Conservation (phyloP, 2,888 invertebrate genomes). For the Spilarctia lutea region DNA sequence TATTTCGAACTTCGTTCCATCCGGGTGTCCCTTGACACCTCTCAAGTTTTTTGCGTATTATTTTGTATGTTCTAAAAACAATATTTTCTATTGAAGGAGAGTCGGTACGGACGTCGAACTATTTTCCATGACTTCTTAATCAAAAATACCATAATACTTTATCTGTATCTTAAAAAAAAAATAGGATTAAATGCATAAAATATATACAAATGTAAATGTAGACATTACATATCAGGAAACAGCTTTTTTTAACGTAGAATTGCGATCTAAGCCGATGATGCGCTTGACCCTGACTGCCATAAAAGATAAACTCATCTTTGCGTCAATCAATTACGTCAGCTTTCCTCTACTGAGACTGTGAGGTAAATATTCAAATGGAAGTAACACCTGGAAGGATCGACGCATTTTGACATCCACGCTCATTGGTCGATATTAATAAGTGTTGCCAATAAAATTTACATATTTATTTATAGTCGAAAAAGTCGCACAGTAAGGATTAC, state of each 20-base stretch:
- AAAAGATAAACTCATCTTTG: constrained; percentile 17
- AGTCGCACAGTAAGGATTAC: not conserved
- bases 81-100: too few species aligned
- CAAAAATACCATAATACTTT: too few species aligned
- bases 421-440: constrained; percentile 21
- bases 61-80: too few species aligned
- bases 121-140: too few species aligned
- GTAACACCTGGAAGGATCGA: constrained; percentile 32
- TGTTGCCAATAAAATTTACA: not conserved
- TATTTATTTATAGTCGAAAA: not conserved
- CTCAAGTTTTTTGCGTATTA: too few species aligned
- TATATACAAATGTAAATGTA: not conserved
- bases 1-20: too few species aligned
- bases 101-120: too few species aligned
- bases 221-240: not conserved
- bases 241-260: constrained; percentile 14
- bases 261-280: constrained; percentile 2
- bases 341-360: constrained; percentile 41
- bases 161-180: too few species aligned
- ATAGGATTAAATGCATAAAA: too few species aligned
- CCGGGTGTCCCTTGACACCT: too few species aligned
- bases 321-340: constrained; percentile 48
- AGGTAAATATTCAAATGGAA: constrained; percentile 38
- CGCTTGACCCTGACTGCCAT: constrained; percentile 24
- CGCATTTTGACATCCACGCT: constrained; percentile 37